A percentile compares a stretch with the other conserved stretches of the same genome.
Conservation (phyloP, 2,888 invertebrate genomes). For the Tenthredo amoena region DNA sequence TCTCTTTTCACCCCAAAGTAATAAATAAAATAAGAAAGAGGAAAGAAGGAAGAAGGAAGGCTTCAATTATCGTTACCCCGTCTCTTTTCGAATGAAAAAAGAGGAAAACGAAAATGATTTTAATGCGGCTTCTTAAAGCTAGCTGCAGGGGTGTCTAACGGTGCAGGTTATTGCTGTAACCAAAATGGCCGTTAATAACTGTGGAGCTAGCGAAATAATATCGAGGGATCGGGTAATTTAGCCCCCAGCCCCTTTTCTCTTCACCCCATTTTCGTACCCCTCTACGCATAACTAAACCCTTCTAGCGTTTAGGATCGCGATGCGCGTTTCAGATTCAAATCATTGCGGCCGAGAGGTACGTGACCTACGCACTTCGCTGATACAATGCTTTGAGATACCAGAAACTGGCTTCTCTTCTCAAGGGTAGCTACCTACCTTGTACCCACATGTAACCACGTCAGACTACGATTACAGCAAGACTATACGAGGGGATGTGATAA, state of each 20-base stretch:
- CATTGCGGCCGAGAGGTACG: slow-evolving; percentile 40
- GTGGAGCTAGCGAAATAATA: slow-evolving; percentile 36
- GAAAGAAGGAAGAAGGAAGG: background rate
- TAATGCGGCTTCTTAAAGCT: background rate
- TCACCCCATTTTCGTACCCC: slow-evolving; percentile 13
- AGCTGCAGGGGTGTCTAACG: background rate
- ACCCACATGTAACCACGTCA: background rate
- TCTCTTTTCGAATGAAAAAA: background rate
- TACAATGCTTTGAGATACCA: slow-evolving; percentile 37
- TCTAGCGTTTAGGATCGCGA: slow-evolving; percentile 40
- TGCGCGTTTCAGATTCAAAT: slow-evolving; percentile 50
- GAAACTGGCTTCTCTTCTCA: slow-evolving; percentile 11
- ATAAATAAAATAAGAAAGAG: background rate
- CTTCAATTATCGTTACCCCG: background rate
- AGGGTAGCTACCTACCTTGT: background rate
- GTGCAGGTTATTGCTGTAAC: slow-evolving; percentile 2
- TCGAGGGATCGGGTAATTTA: slow-evolving; percentile 40
- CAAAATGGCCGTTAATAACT: slow-evolving; percentile 32
- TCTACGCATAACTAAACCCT: slow-evolving; percentile 50
- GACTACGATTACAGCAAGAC: background rate
- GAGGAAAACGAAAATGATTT: background rate
- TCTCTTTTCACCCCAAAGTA: background rate
- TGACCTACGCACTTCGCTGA: slow-evolving; percentile 31
- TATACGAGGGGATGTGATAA: background rate
- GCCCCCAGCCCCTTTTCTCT: slow-evolving; percentile 13